phyloP scores from a whole-genome alignment of 2,113 vertebrate species.

The Penelope pileata region DNA sequence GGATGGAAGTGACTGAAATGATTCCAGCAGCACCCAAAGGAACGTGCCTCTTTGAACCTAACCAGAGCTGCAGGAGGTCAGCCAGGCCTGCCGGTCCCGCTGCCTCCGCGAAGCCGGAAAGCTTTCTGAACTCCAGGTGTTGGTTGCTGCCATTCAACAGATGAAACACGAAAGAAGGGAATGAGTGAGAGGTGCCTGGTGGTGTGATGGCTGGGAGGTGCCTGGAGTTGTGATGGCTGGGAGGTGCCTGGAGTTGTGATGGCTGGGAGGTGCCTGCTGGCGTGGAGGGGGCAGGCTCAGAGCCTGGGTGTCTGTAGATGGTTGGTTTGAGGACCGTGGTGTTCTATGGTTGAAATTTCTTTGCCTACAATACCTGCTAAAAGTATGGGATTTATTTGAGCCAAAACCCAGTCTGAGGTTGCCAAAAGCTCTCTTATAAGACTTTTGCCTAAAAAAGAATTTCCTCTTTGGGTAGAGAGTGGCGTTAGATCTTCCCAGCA shows the following conservation, averaged over 20 bases:
- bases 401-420: neutral
- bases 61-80: neutral
- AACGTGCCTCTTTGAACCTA: neutral
- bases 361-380: accelerated
- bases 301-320: neutral
- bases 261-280: too few relatives aligned
- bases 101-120: neutral
- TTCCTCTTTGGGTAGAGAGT: neutral
- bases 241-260: too few relatives aligned
- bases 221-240: too few relatives aligned
- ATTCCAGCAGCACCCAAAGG: neutral
- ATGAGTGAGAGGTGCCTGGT: too few relatives aligned
- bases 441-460: neutral
- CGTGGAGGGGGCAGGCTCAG: neutral
- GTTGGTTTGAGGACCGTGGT: neutral
- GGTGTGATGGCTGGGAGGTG: too few relatives aligned
- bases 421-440: accelerated
- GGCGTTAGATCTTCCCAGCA: neutral
- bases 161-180: neutral
- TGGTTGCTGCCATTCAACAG: neutral
- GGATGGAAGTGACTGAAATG: neutral
- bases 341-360: neutral
- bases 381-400: neutral
- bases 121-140: neutral
- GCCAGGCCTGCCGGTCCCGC: neutral